Evolutionary conservation across 2,797 vertebrate species (phyloP), one percentile per base, ranked within the genome.

Genomic region (Loriculus beryllinus): DNA sequence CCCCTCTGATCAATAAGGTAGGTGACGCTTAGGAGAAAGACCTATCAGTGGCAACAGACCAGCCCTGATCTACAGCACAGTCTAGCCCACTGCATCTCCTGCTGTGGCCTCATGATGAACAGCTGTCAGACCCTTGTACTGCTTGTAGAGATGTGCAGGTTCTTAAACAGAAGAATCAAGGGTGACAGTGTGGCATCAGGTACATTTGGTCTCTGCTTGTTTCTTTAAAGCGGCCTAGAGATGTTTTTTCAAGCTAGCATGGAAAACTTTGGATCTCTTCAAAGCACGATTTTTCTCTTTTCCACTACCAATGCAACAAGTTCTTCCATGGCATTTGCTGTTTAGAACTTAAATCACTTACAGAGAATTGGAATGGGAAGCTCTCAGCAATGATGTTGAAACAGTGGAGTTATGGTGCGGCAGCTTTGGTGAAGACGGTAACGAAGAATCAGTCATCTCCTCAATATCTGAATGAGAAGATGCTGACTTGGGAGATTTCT

Each of bases 401-500:
- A 98, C 92, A 1, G 98, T 81, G 25, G 98, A 97, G 79, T 97
- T 98, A 3, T 99, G 99, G 97, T 99, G 99, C 14, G 98, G 98
- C 14, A 99, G 97, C 94, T 99, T 99, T 5, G 99, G 99, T 3
- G 99, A 99, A 22, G 99, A 99, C 15, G 99, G 99, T 68, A 99
- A 90, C 0, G 99, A 99, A 25, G 98, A 99, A 96, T 99, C 99
- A 0, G 99, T 99, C 99, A 99, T 99, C 97, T 99, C 99, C 97
- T 99, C 99, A 15, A 99, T 99, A 96, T 99, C 99, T 0, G 99
- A 99, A 96, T 99, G 99, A 82, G 99, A 99, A 33, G 99, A 99
- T 0, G 99, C 99, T 0, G 99, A 99, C 97, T 99, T 99, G 14
- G 99, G 99, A 42, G 99, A 99, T 82, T 99, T 99, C 98, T 99